Conservation (phyloP, 2,797 vertebrate species). For the Delichon dasypus region DNA sequence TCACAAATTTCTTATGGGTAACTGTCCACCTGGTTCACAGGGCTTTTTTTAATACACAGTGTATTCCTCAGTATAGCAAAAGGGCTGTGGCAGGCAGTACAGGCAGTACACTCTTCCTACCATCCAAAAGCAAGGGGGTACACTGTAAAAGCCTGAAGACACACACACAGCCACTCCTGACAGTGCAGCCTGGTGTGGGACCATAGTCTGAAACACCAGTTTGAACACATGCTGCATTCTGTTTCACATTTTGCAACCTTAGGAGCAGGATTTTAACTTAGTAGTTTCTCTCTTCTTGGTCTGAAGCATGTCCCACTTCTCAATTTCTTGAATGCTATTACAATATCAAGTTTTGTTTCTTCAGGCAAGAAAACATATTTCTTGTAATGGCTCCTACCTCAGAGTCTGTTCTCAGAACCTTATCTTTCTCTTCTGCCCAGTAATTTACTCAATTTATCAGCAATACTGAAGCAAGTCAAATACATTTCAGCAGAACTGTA, state of each 20-base stretch:
- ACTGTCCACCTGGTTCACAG: background rate
- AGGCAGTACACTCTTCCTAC: background rate
- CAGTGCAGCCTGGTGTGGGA: background rate
- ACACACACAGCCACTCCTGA: background rate
- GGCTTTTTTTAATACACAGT: background rate
- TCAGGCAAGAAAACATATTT: background rate
- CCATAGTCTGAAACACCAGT: background rate
- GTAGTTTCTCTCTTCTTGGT: background rate
- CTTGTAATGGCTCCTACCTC: background rate
- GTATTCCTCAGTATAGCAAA: background rate
- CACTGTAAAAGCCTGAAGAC: background rate
- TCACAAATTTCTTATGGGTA: background rate
- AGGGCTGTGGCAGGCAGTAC: background rate
- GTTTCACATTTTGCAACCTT: background rate
- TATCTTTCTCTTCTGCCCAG: background rate
- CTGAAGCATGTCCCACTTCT: background rate
- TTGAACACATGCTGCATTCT: background rate
- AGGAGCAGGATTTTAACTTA: background rate
- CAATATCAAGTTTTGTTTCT: accelerated
- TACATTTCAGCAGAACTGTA: background rate
- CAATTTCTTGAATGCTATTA: background rate
- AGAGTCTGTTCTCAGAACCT: background rate
- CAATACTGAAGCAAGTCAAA: background rate
- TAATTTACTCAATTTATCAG: background rate
- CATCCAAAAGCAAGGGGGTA: background rate